Percentiles rank a stretch among this genome's conserved stretches.
Evolutionary conservation across 92 coral and sea anemone genomes (phyloP).

Genomic region (Siderastrea radians): DNA sequence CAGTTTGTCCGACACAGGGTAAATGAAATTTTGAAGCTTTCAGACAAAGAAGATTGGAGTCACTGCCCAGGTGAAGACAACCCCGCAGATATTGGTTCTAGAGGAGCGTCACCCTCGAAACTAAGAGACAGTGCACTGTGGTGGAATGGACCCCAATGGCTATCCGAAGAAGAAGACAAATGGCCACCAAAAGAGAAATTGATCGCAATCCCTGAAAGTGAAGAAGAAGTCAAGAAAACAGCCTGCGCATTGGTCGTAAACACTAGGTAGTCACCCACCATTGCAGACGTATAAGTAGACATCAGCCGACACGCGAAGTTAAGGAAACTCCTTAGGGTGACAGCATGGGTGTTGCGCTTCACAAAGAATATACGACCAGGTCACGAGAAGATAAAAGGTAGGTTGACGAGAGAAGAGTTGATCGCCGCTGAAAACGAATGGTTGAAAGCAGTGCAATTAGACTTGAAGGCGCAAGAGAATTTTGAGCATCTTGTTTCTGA

Average conservation of each 20-base stretch:
- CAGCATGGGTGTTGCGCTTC: too few relatives aligned
- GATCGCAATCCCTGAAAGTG: slow-evolving; percentile 31
- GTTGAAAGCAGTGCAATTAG: too few relatives aligned
- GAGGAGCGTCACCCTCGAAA: slow-evolving; percentile 41
- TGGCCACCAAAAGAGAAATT: slow-evolving; percentile 31
- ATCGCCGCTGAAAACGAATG: too few relatives aligned
- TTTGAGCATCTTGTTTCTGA: too few relatives aligned
- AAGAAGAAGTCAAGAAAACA: slow-evolving; percentile 44
- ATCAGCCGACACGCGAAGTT: too few relatives aligned
- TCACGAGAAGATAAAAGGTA: neutral
- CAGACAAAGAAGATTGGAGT: slow-evolving; percentile 53
- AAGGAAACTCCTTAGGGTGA: too few relatives aligned
- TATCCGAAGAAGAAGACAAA: slow-evolving; percentile 17
- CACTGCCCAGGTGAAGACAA: slow-evolving; percentile 70
- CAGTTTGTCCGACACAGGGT: slow-evolving; percentile 73
- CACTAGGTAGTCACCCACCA: neutral
- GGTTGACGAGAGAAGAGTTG: too few relatives aligned
- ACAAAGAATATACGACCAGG: neutral
- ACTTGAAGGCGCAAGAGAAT: too few relatives aligned
- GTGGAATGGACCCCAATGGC: slow-evolving; percentile 45
- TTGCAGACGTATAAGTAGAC: too few relatives aligned
- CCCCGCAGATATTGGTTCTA: slow-evolving; percentile 63
- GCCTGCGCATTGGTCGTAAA: neutral
- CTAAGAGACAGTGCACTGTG: slow-evolving; percentile 31
- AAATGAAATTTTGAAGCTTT: slow-evolving; percentile 58